Evolutionary conservation across 2,113 vertebrate species (phyloP), one percentile per base, ranked within the genome.

Genomic region (Corythornis vintsioides): DNA sequence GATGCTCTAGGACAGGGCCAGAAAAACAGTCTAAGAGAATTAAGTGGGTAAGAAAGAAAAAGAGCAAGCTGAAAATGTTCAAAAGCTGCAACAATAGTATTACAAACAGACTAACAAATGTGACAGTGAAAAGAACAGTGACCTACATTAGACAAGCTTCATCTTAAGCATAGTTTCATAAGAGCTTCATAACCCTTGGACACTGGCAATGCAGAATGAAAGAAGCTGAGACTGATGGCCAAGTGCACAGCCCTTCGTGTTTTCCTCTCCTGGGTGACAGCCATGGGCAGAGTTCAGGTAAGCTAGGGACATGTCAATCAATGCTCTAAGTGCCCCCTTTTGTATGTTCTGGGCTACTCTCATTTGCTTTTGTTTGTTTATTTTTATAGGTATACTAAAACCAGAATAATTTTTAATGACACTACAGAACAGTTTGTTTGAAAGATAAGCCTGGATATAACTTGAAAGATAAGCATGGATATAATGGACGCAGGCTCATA

Each of bases 131-230:
- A 92, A 85, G 82, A 94, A 76, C 84, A 67, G 10, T 93, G 86
- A 95, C 91, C 91, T 94, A 92, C 85, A 86, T 82, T 88, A 81
- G 61, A 35, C 60, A 22, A 93, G 77, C 83, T 89, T 71, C 13
- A 1, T 81, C 59, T 38, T 29, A 33, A 75, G n/a, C 14, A 19
- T 35, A n/a, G 61, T 83, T 91, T 93, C 60, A 42, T 85, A 79
- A 85, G 64, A 2, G 1, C 25, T 83, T 83, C 42, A 21, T 20
- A 48, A 42, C 38, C 65, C 60, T 29, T 56, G 60, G 85, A 93
- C 1, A 3, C 35, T 42, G 52, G 26, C n/a, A 66, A 17, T 3
- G 35, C 60, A 59, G 45, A 82, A 89, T 5, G 56, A 83, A 77
- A 59, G 53, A 89, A 73, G 45, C 66, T 56, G 65, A 76, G 76